phyloP scores from a whole-genome alignment of 2,888 invertebrate species.

The Willowsia nigromaculata region DNA sequence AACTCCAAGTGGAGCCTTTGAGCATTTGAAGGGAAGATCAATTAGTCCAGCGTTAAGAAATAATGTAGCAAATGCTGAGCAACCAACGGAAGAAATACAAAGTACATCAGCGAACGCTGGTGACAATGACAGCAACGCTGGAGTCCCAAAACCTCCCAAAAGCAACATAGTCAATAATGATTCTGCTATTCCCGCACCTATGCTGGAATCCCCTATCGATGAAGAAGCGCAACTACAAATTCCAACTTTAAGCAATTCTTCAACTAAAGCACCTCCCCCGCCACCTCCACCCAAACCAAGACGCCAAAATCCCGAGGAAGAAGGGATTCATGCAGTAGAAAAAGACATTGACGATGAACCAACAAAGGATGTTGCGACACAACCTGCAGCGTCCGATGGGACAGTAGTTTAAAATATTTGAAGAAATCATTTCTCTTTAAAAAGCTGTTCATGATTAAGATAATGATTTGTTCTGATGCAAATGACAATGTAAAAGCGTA shows the following conservation, averaged over 20 bases:
- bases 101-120: neutral
- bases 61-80: neutral
- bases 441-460: too few relatives aligned
- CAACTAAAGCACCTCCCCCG: slow-evolving; percentile 30
- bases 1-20: slow-evolving; percentile 57
- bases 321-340: neutral
- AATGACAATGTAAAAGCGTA: too few relatives aligned
- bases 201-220: slow-evolving; percentile 56
- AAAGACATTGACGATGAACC: neutral
- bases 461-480: too few relatives aligned
- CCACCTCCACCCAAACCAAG: slow-evolving; percentile 58
- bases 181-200: neutral
- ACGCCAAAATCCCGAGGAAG: slow-evolving; percentile 27
- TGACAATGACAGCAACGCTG: neutral
- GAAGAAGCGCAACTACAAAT: neutral
- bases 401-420: slow-evolving; percentile 56
- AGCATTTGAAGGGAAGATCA: slow-evolving; percentile 57
- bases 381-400: neutral
- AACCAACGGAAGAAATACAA: neutral
- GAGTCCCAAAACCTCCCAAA: neutral
- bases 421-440: too few relatives aligned
- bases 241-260: neutral
- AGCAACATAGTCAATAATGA: neutral
- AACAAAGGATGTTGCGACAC: neutral
- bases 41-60: slow-evolving; percentile 42